Evolutionary conservation across 2,113 vertebrate species (phyloP).

Genomic region (Oreochromis tanganicae): DNA sequence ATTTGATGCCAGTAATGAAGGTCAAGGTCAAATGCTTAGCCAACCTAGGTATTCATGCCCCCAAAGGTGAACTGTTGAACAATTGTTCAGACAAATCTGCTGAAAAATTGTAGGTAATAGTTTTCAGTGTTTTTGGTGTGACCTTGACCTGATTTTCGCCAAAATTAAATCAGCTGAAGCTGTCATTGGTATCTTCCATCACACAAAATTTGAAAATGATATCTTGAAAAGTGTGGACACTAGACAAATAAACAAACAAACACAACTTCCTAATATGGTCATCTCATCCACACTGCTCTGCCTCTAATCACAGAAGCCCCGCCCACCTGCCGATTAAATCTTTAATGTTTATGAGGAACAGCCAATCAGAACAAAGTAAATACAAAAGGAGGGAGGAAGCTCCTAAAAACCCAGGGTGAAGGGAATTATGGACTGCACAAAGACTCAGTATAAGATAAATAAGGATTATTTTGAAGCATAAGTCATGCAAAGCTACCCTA

Average conservation of each 20-base stretch:
- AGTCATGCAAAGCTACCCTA: neutral
- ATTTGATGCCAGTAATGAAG: neutral
- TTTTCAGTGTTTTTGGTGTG: neutral
- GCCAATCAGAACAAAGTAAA: neutral
- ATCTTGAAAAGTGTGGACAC: neutral
- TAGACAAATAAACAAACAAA: neutral
- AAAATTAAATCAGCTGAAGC: neutral
- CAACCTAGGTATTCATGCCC: neutral
- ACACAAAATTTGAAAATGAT: neutral
- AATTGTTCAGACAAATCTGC: neutral
- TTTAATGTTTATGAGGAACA: neutral
- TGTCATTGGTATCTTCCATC: rapidly evolving
- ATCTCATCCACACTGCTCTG: neutral
- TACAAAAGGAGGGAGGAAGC: neutral
- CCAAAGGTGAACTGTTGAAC: neutral
- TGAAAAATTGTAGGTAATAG: neutral
- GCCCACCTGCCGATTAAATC: rapidly evolving
- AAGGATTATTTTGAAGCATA: neutral
- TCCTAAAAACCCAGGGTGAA: neutral
- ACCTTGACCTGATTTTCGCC: neutral
- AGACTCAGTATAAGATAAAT: neutral
- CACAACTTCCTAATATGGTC: neutral
- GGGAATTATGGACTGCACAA: neutral
- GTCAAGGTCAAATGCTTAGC: neutral
- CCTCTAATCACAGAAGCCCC: rapidly evolving